Base-by-base conservation (phyloP, 2,888 invertebrate genomes). In the Leptopilina myrica region DNA sequence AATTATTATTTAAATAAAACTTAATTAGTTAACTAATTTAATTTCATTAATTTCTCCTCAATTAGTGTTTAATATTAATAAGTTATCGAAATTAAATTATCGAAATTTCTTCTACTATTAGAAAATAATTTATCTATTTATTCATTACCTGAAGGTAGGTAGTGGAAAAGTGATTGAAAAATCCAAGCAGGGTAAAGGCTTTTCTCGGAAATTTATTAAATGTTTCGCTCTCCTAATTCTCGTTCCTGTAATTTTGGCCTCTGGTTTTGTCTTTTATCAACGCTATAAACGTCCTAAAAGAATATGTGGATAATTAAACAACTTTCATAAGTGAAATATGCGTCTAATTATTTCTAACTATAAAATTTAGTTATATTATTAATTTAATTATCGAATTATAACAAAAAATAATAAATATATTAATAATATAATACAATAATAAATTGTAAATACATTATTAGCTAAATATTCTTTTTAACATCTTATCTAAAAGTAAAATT, bases 221-320 rank as follows among this genome's bases (percentile, higher is more conserved):
- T 89, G 87, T 76, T 89, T 90, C 83, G 81, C 82, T 46, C 80
- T 89, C 76, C 84, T 90, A 75, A 84, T 89, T 78, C 78, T 87
- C 79, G 78, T 85, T 76, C 87, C 86, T 33, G 77, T 89, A 79
- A 85, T 82, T 76, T 87, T 85, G 86, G 85, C 81, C 40, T 86
- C 81, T 80, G 81, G 81, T 76, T 80, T 82, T 66, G 49, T 80
- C 49, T 78, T 85, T 40, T 84, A 84, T 15, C 80, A 77, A 40
- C 84, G 79, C 62, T 80, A 78, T 40, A 79, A 77, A 65, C n/a
- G 46, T 43, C 76, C 78, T 53, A 76, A 82, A 81, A 81, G 76
- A 73, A 33, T 59, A 33, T 73, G 73, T 73, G 73, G 73, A n/a
- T 73, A 56, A 73, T 59, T 33, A 40, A 73, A 56, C 73, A 15